Percentiles rank a stretch among this genome's conserved stretches.
Conservation (phyloP, 1,140 invertebrate species). For the Nixonia krombeini region DNA sequence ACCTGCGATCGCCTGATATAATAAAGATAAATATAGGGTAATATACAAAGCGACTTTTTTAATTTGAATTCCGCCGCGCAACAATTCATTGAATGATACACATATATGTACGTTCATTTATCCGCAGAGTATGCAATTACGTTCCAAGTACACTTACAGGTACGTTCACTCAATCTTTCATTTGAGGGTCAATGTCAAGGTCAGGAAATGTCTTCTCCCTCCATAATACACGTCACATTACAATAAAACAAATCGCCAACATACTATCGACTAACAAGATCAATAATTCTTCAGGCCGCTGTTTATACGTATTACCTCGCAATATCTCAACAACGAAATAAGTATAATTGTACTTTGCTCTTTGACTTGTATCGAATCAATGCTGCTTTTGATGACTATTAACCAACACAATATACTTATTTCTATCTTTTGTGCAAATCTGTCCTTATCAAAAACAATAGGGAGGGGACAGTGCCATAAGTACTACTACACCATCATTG, state of each 20-base stretch:
- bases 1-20: no score
- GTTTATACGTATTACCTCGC: conserved; percentile 8
- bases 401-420: not conserved
- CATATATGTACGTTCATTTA: no score
- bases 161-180: not conserved
- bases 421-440: not conserved
- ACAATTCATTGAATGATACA: no score
- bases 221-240: conserved; percentile 6
- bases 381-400: conserved; percentile 2
- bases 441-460: conserved; percentile 1
- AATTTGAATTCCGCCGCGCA: no score
- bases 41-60: no score
- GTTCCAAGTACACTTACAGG: conserved; percentile 2
- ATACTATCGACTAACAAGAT: conserved; percentile 11
- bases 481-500: no score
- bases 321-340: conserved; percentile 6
- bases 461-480: no score
- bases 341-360: conserved; percentile 39
- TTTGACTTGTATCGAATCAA: conserved; percentile 36
- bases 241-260: conserved; percentile 20
- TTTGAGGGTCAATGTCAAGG: conserved; percentile 17
- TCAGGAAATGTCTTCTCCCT: conserved; percentile 13
- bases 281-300: conserved; percentile 13
- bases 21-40: no score
- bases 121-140: no score